A percentile compares a stretch with the other conserved stretches of the same genome.
Evolutionary conservation across 2,797 vertebrate species (phyloP).

Genomic region (Crax fasciolata): DNA sequence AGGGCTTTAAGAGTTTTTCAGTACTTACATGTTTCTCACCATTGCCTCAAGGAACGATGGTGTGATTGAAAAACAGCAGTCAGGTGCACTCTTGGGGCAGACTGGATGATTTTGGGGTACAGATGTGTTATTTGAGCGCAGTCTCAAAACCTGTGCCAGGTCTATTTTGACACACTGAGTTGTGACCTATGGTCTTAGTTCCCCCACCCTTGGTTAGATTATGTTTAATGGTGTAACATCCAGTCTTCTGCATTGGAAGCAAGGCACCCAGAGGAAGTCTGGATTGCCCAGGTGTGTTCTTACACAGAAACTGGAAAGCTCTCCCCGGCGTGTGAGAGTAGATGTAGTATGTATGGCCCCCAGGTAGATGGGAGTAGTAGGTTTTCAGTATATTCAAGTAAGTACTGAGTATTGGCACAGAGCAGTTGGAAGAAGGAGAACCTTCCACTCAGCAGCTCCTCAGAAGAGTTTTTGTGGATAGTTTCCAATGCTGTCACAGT

Average conservation of each 20-base stretch:
- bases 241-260: background rate
- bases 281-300: background rate
- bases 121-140: background rate
- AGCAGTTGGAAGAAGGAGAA: background rate
- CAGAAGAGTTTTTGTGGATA: background rate
- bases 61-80: background rate
- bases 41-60: background rate
- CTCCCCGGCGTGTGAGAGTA: background rate
- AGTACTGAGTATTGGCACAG: background rate
- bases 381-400: background rate
- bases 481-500: background rate
- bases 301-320: background rate
- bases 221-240: background rate
- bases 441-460: background rate
- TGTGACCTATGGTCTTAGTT: background rate
- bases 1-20: background rate
- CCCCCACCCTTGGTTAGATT: accelerated
- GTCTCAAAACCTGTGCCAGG: background rate
- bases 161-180: background rate
- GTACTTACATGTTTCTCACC: background rate
- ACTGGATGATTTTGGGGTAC: background rate
- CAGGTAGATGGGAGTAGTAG: background rate
- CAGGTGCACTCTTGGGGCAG: background rate
- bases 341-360: background rate
- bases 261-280: background rate